Base-by-base conservation (phyloP, 2,797 vertebrate species). In the Eleutherodactylus coqui region DNA sequence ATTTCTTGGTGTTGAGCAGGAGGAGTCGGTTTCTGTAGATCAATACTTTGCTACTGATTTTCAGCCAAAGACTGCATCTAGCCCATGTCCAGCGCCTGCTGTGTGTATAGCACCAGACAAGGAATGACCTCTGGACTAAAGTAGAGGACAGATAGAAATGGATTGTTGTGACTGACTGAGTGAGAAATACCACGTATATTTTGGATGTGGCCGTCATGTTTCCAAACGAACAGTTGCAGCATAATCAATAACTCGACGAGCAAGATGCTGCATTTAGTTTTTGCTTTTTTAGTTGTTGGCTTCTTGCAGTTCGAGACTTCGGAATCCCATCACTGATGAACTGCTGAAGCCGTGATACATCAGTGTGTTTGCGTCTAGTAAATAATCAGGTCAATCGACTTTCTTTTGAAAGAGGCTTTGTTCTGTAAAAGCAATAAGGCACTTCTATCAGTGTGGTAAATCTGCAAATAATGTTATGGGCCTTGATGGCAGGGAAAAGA, bases 381-480 rank as follows among this genome's bases (percentile, higher is more conserved):
- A 69, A 70, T 86, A 34, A 51, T 34, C 41, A 79, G 27, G 51
- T 67, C 38, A 79, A 53, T 10, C 84, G 34, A n/a, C 69, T 87
- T 45, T 69, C 19, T 13, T 55, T 49, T 72, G 13, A 38, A 41
- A 72, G 67, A 72, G 81, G 69, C 81, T 72, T 32, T 82, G 10
- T 49, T 41, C 32, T 72, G 36, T 73, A 55, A 64, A 45, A 32
- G 78, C 77, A 87, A 87, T 85, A 84, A 87, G 86, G 86, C 86
- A 87, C 77, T 84, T 87, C 82, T 80, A 47, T 21, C 58, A 51
- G 24, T 43, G 75, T 75, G 45, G 79, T 75, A 53, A 11, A 21
- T 81, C 82, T 67, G 47, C 77, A 80, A 34, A 75, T 83, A 79
- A 17, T 76, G 58, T 49, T 51, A 41, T 55, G 45, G 64, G 75